Evolutionary conservation across 2,888 invertebrate genomes (phyloP).

Genomic region (Tryphoninae sp.): DNA sequence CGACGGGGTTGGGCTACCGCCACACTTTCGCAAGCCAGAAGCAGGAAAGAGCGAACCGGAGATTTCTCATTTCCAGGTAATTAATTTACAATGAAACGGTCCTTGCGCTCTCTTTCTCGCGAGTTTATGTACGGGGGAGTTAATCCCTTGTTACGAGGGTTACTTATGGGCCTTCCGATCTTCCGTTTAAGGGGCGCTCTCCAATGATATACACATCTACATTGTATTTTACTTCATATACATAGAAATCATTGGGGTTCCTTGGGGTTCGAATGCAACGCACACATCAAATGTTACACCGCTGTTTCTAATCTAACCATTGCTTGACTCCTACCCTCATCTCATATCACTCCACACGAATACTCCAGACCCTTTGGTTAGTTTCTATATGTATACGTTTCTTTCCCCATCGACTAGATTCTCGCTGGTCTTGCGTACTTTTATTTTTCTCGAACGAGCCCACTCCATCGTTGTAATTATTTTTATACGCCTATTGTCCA

Average conservation of each 20-base stretch:
- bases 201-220: not conserved
- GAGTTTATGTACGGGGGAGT: constrained; percentile 68
- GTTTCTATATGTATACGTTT: constrained; percentile 3
- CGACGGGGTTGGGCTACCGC: constrained; percentile 18
- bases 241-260: constrained; percentile 42
- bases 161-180: constrained; percentile 73
- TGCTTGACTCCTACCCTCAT: constrained; percentile 40
- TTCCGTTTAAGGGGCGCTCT: constrained; percentile 61
- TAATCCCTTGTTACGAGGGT: constrained; percentile 76
- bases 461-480: not conserved
- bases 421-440: constrained; percentile 16
- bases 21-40: constrained; percentile 52
- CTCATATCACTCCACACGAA: constrained; percentile 33
- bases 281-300: constrained; percentile 36
- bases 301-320: constrained; percentile 11
- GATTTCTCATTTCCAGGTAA: constrained; percentile 81
- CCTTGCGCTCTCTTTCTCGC: constrained; percentile 54
- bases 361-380: constrained; percentile 43
- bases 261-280: constrained; percentile 26
- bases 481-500: not conserved
- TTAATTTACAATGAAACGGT: constrained; percentile 81
- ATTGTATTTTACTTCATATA: not conserved
- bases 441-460: constrained; percentile 20
- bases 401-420: constrained; percentile 18
- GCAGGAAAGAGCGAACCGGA: constrained; percentile 77